These are phyloP conservation scores for Sardina pilchardus DNA, from an alignment of 2,113 vertebrate species.

Conservation along the genomic window DNA sequence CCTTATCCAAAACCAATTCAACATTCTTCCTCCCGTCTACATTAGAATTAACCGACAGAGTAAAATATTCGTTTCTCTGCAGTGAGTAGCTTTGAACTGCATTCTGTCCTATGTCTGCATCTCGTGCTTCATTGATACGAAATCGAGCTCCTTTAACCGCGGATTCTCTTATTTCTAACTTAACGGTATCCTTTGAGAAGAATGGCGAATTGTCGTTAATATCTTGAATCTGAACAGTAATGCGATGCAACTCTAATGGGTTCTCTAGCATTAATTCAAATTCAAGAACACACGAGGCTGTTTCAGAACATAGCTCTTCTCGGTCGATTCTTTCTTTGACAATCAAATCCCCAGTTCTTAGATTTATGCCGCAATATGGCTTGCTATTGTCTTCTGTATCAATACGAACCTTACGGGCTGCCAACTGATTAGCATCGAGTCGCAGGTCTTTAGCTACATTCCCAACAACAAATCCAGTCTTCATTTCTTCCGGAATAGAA, in stretches of 20 bases:
- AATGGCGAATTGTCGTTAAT: constrained; percentile 74
- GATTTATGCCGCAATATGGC: constrained; percentile 60
- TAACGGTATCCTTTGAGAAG: constrained; percentile 53
- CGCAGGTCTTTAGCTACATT: constrained; percentile 77
- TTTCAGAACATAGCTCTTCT: constrained; percentile 70
- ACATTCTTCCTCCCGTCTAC: constrained; percentile 52
- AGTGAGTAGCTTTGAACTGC: constrained; percentile 59
- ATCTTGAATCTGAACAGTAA: constrained; percentile 68
- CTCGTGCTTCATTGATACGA: constrained; percentile 64
- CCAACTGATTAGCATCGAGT: constrained; percentile 68
- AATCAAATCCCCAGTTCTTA: constrained; percentile 66
- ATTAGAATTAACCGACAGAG: constrained; percentile 47
- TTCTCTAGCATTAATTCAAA: constrained; percentile 68
- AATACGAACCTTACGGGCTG: constrained; percentile 72
- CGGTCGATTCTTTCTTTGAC: constrained; percentile 71
- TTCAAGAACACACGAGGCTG: constrained; percentile 61
- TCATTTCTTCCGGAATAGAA: constrained; percentile 72
- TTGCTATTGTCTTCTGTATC: constrained; percentile 65
- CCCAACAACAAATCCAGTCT: constrained; percentile 69
- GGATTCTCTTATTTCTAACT: constrained; percentile 63
- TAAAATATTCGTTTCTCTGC: constrained; percentile 56
- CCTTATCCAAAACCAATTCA: constrained; percentile 58
- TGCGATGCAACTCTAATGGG: constrained; percentile 57
- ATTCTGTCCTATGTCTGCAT: constrained; percentile 67
- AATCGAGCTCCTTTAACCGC: constrained; percentile 56